A percentile compares a stretch with the other conserved stretches of the same genome.
These are phyloP conservation scores for Sarcophilus harrisii DNA, from an alignment of 2,797 vertebrate species.

Conservation along the genomic window DNA sequence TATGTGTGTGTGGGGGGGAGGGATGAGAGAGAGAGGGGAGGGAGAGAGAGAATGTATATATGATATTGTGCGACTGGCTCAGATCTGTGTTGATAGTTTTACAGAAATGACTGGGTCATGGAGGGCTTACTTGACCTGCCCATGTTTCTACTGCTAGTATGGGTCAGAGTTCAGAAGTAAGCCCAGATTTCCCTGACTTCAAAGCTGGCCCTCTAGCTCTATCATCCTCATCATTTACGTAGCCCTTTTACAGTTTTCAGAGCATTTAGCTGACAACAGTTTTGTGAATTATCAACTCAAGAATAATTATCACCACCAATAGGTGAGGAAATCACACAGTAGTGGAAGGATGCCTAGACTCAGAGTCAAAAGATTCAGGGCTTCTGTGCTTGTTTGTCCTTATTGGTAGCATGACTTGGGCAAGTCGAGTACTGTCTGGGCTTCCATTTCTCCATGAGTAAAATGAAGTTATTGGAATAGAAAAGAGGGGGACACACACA, in stretches of 20 bases:
- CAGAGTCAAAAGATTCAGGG: neutral
- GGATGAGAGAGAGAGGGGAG: no score
- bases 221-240: slow-evolving; percentile 57
- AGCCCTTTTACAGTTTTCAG: neutral
- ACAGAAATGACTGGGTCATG: neutral
- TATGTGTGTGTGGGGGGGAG: neutral
- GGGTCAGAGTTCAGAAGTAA: slow-evolving; percentile 34
- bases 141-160: neutral
- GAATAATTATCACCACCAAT: neutral
- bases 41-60: no score
- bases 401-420: neutral
- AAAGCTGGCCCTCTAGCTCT: neutral
- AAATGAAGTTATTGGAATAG: no score
- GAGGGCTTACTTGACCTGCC: neutral
- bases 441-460: neutral
- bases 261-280: neutral
- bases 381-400: neutral
- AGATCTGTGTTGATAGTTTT: slow-evolving; percentile 1
- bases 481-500: no score
- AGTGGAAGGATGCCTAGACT: neutral
- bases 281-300: neutral
- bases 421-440: neutral
- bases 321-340: neutral
- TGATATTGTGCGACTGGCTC: neutral
- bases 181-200: neutral